A percentile compares a stretch with the other conserved stretches of the same genome.
Conservation (phyloP, 2,797 vertebrate species). For the Pogoniulus pusillus region DNA sequence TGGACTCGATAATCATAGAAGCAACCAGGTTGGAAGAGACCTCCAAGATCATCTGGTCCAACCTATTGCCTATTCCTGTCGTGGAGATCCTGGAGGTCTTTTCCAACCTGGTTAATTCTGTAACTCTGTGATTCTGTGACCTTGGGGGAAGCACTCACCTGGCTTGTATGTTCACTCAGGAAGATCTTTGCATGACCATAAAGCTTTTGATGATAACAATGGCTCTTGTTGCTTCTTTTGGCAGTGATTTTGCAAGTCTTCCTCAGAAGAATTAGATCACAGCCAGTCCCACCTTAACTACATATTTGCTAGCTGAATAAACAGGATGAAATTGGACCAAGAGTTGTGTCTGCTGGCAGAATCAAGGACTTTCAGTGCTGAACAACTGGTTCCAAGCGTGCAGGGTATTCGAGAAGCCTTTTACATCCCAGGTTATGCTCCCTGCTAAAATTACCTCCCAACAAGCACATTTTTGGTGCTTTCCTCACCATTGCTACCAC, state of each 20-base stretch:
- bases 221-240: background rate
- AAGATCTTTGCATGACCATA: rapidly evolving
- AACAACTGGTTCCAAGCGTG: background rate
- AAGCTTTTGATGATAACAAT: background rate
- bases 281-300: conserved; percentile 34
- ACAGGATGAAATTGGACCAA: background rate
- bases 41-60: no score
- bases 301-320: conserved; percentile 27
- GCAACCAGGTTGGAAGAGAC: no score
- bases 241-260: background rate
- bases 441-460: background rate
- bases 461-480: background rate
- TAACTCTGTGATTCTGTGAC: no score
- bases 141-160: background rate
- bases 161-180: background rate
- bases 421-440: background rate
- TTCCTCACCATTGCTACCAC: background rate
- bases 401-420: background rate
- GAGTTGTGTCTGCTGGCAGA: background rate
- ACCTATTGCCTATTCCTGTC: no score
- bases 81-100: no score
- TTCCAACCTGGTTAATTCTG: no score
- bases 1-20: no score
- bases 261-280: conserved; percentile 24
- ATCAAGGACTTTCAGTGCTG: rapidly evolving